phyloP scores from a whole-genome alignment of 1,140 invertebrate genomes.

The Pseudomyrmex dendroicus region DNA sequence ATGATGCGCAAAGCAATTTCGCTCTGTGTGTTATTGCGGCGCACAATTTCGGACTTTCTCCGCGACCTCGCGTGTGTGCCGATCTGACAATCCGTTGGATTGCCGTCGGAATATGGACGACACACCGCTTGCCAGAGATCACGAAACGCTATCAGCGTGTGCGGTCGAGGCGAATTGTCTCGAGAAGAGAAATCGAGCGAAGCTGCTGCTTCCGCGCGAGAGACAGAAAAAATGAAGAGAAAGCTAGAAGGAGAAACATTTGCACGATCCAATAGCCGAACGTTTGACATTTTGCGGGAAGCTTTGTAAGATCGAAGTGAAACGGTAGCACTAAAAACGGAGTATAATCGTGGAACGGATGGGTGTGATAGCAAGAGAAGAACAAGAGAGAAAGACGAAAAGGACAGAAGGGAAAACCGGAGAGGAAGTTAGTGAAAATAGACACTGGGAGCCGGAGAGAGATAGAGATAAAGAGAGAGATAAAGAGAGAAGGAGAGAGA shows the following conservation, averaged over 20 bases:
- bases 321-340: conserved; percentile 54
- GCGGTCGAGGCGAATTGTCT: conserved; percentile 40
- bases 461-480: not conserved
- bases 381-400: not conserved
- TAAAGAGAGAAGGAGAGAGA: not conserved
- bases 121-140: conserved; percentile 1
- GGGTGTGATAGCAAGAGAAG: conserved; percentile 21
- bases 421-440: not conserved
- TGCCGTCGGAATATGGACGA: conserved; percentile 15
- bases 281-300: conserved; percentile 64
- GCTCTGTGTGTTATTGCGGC: not conserved
- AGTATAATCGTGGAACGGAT: conserved; percentile 32
- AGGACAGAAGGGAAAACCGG: not conserved
- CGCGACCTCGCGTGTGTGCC: not conserved
- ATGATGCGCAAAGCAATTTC: conserved; percentile 20
- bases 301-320: conserved; percentile 68
- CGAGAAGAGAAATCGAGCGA: conserved; percentile 26
- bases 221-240: not conserved
- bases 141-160: conserved; percentile 23
- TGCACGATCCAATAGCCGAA: conserved; percentile 54
- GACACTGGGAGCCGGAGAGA: not conserved
- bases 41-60: conserved; percentile 50
- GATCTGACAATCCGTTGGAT: conserved; percentile 28
- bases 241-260: conserved; percentile 27
- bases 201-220: conserved; percentile 6